These are phyloP conservation scores for Nannospalax galili DNA, from an alignment of 2,113 vertebrate genomes.

Conservation along the genomic window DNA sequence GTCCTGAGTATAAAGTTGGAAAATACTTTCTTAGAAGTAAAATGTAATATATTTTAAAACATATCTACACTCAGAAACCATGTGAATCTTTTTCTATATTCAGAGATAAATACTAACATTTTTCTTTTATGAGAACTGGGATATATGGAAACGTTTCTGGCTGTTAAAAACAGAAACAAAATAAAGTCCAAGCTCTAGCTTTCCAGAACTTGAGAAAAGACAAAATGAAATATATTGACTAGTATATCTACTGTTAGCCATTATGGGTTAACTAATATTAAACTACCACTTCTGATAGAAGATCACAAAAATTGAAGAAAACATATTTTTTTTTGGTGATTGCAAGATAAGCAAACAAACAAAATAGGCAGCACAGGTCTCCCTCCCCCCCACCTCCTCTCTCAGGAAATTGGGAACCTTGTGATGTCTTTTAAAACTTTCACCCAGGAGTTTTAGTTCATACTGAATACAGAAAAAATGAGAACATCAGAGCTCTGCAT, in stretches of 20 bases:
- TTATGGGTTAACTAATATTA: not conserved
- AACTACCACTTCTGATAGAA: not conserved
- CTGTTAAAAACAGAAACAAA: conserved; percentile 27
- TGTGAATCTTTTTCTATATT: conserved; percentile 3
- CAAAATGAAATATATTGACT: not conserved
- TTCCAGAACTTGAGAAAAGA: not conserved
- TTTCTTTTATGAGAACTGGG: not conserved
- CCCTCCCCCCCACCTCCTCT: not conserved
- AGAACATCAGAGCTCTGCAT: not conserved
- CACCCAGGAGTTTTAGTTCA: not conserved
- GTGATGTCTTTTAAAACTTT: not conserved
- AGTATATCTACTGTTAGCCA: not conserved
- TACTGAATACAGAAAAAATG: not conserved
- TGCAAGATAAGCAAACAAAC: not conserved
- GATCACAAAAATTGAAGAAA: not conserved
- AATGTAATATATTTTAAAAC: not conserved
- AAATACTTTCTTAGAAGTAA: conserved; percentile 6
- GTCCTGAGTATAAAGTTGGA: not conserved
- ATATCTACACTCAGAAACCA: not conserved
- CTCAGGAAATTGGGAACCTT: not conserved
- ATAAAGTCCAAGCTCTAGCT: not conserved
- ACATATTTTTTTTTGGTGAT: not conserved
- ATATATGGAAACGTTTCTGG: not conserved
- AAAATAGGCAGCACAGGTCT: not conserved
- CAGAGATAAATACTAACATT: not conserved